Conservation (phyloP, 2,888 invertebrate species). For the Drosophila paracracens region DNA sequence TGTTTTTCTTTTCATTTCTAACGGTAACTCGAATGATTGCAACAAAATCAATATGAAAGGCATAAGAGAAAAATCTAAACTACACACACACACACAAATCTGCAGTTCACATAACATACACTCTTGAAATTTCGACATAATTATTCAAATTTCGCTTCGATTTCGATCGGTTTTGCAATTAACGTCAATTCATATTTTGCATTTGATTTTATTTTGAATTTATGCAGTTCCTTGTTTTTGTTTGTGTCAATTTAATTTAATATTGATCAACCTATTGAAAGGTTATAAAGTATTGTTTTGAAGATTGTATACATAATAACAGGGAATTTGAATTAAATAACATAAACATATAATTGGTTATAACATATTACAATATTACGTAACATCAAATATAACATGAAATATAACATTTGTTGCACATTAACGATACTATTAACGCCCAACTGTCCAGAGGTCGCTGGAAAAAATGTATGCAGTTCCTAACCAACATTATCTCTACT, state of each 20-base stretch:
- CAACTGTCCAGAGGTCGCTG: too few species aligned
- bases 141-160: slow-evolving; percentile 47
- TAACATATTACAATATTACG: too few species aligned
- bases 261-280: too few species aligned
- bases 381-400: too few species aligned
- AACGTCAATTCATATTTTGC: slow-evolving; percentile 29
- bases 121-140: slow-evolving; percentile 37
- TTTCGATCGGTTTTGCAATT: slow-evolving; percentile 52
- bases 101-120: slow-evolving; percentile 32
- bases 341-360: too few species aligned
- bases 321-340: too few species aligned
- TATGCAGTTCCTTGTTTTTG: too few species aligned
- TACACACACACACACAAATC: slow-evolving; percentile 9
- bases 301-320: too few species aligned
- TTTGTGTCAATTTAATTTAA: too few species aligned
- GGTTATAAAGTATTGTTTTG: too few species aligned
- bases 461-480: slow-evolving; percentile 28
- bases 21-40: slow-evolving; percentile 66
- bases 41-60: slow-evolving; percentile 45
- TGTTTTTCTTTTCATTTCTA: slow-evolving; percentile 45
- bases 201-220: slow-evolving; percentile 22
- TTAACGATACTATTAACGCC: too few species aligned
- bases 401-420: too few species aligned
- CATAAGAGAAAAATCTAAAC: slow-evolving; percentile 29
- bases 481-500: slow-evolving; percentile 7